Evolutionary conservation across 2,888 invertebrate species (phyloP).

Genomic region (Drosophila gaucha): DNA sequence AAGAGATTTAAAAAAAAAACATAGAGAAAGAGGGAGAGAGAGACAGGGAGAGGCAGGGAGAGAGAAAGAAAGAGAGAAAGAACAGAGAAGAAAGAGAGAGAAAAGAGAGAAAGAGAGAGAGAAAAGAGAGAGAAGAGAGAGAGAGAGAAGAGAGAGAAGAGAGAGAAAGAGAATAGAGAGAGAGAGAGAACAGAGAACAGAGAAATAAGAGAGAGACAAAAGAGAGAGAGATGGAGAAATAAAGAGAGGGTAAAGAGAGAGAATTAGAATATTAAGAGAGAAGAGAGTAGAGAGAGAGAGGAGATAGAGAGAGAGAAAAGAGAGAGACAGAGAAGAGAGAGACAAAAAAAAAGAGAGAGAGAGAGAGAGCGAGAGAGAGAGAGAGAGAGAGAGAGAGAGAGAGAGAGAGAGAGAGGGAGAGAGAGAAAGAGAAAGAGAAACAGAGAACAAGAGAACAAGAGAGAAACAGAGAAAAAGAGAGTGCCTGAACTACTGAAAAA

Average conservation of each 20-base stretch:
- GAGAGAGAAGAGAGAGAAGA: too few species aligned
- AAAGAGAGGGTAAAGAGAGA: too few species aligned
- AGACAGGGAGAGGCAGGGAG: too few species aligned
- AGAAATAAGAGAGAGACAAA: too few species aligned
- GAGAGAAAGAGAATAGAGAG: too few species aligned
- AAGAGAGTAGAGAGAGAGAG: background rate
- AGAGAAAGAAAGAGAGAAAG: too few species aligned
- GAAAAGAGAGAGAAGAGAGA: background rate
- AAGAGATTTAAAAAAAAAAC: background rate
- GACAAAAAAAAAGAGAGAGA: background rate
- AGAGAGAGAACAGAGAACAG: background rate
- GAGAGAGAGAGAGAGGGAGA: background rate
- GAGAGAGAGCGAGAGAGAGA: background rate
- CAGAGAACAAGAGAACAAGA: background rate
- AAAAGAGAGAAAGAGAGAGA: background rate
- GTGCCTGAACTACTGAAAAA: too few species aligned
- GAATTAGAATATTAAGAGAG: background rate
- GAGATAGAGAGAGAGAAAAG: background rate
- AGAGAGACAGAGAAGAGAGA: background rate
- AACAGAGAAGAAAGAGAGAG: too few species aligned
- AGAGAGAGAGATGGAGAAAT: too few species aligned
- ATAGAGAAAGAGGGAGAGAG: background rate
- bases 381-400: too few species aligned
- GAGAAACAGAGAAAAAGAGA: too few species aligned
- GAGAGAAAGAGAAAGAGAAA: too few species aligned